Conservation (phyloP, 2,113 vertebrate species). For the Myiopsitta monachus region DNA sequence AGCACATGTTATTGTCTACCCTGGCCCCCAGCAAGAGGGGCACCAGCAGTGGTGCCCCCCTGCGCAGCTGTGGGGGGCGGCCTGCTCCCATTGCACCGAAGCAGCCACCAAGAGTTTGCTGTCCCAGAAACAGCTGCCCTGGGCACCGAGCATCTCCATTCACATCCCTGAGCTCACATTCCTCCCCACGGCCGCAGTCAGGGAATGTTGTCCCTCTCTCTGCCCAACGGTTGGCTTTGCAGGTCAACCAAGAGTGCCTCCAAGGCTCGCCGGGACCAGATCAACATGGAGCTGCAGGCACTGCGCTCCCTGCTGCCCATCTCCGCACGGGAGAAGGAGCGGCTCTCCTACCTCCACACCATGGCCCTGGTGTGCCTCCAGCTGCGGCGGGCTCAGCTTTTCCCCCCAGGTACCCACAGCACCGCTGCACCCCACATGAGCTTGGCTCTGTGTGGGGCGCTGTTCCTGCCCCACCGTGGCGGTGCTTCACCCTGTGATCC, state of each 20-base stretch:
- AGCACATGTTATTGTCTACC: background rate
- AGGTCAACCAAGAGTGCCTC: constrained; percentile 90
- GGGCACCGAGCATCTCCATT: background rate
- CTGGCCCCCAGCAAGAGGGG: background rate
- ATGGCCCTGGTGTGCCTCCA: constrained; percentile 84
- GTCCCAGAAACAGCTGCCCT: background rate
- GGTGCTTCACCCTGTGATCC: background rate
- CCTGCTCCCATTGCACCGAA: fast-evolving
- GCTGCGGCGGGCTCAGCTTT: constrained; percentile 75
- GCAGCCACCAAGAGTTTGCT: background rate
- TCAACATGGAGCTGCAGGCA: constrained; percentile 81
- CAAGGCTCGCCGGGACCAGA: constrained; percentile 85
- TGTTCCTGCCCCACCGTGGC: background rate
- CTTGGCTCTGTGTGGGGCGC: background rate
- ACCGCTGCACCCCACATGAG: fast-evolving
- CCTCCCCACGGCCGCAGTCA: fast-evolving
- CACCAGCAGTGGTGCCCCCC: fast-evolving
- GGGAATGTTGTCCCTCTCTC: background rate
- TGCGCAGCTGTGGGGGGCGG: background rate
- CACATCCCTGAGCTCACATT: fast-evolving
- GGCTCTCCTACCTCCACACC: constrained; percentile 86
- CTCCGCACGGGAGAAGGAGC: constrained; percentile 72
- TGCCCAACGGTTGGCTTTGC: constrained; percentile 15
- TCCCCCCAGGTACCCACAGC: constrained; percentile 44
- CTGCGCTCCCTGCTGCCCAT: constrained; percentile 84